Conservation (phyloP, 2,797 vertebrate genomes). For the Tauraco hartlaubi region DNA sequence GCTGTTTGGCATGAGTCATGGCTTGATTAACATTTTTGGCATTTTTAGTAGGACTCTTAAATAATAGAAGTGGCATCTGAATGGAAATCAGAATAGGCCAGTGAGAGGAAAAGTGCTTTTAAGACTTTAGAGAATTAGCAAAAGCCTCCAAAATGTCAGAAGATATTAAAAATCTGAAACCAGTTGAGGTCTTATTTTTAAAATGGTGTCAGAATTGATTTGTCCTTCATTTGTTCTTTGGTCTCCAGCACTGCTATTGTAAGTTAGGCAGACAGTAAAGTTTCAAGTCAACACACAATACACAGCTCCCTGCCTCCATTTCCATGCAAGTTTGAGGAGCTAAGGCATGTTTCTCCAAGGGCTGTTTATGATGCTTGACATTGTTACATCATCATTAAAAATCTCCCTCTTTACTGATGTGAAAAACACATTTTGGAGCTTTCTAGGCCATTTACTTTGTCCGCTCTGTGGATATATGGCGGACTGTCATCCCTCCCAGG, state of each 20-base stretch:
- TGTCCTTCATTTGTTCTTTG: not conserved
- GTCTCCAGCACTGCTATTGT: not conserved
- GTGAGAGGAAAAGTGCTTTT: not conserved
- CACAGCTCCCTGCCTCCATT: not conserved
- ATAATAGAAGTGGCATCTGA: conserved; percentile 59
- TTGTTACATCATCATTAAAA: conserved; percentile 62
- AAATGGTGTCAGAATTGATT: conserved; percentile 5
- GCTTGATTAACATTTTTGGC: conserved; percentile 46
- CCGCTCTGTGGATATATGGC: not conserved
- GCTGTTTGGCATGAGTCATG: not conserved
- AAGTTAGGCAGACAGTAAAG: not conserved
- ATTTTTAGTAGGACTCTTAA: conserved; percentile 22
- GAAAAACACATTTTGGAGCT: conserved; percentile 61
- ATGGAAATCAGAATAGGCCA: conserved; percentile 41
- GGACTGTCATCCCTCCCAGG: conserved; percentile 56
- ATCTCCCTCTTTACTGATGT: conserved; percentile 21
- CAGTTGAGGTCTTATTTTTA: conserved; percentile 25
- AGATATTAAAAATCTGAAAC: conserved; percentile 31
- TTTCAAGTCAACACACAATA: not conserved
- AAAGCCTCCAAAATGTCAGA: conserved; percentile 56
- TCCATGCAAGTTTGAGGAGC: not conserved
- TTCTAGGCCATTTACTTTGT: conserved; percentile 65
- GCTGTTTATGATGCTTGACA: conserved; percentile 55
- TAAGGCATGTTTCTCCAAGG: conserved; percentile 25
- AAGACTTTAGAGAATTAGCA: conserved; percentile 40